These are phyloP conservation scores for Dendronephthya gigantea DNA, from an alignment of 64 coral and sea anemone genomes.

Conservation along the genomic window DNA sequence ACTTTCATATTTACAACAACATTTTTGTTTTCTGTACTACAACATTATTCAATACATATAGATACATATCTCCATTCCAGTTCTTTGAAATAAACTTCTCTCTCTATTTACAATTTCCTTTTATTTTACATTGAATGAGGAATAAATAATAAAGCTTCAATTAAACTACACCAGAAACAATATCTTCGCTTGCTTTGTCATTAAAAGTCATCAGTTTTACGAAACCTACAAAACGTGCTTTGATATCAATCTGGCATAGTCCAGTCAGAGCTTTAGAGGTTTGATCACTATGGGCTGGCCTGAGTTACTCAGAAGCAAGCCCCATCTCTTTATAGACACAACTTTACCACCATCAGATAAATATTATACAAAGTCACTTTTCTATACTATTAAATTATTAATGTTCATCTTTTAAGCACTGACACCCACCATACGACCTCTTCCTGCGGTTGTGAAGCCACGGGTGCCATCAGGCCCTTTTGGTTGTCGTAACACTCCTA, in stretches of 20 bases:
- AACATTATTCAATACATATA: neutral
- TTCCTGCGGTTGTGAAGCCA: slow-evolving; percentile 37
- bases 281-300: neutral
- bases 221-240: no score
- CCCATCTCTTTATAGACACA: neutral
- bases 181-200: no score
- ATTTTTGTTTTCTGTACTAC: neutral
- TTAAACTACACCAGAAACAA: neutral
- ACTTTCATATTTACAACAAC: neutral
- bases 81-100: neutral
- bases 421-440: neutral
- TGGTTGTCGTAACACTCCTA: slow-evolving; percentile 69
- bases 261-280: no score
- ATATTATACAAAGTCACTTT: neutral
- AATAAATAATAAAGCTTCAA: neutral
- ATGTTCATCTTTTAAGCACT: neutral
- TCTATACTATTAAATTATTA: neutral
- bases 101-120: neutral
- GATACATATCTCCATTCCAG: neutral
- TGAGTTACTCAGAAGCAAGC: neutral
- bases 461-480: slow-evolving; percentile 94
- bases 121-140: neutral
- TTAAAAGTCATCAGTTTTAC: no score
- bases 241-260: no score
- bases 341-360: neutral